Percentiles rank a stretch among this genome's conserved stretches.
Conservation (phyloP, 2,113 vertebrate species). For the Callithrix jacchus region DNA sequence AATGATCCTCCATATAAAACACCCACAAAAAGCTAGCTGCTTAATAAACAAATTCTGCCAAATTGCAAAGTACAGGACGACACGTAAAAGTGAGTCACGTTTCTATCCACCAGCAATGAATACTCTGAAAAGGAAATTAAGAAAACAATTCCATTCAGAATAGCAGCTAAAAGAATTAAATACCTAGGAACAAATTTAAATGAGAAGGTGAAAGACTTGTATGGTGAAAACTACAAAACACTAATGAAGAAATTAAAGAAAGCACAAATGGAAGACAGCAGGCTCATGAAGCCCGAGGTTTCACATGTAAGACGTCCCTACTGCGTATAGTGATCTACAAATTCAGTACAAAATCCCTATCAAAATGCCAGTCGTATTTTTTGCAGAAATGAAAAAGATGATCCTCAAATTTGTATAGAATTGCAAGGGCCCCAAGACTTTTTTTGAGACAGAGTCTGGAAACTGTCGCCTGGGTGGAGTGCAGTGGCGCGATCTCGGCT, state of each 20-base stretch:
- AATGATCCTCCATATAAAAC: not conserved
- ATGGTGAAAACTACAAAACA: not conserved
- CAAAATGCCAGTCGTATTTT: not conserved
- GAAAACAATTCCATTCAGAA: not conserved
- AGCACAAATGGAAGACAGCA: not conserved
- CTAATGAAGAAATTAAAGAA: not conserved
- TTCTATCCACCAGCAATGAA: not conserved
- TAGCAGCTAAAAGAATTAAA: not conserved
- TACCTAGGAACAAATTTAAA: not conserved
- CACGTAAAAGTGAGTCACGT: not conserved
- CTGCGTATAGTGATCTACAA: not conserved
- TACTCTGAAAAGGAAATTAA: no score
- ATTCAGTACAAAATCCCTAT: not conserved
- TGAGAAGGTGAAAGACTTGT: not conserved
- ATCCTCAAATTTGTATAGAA: not conserved
- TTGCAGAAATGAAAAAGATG: not conserved
- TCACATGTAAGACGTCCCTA: not conserved
- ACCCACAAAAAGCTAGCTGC: not conserved
- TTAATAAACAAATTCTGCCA: not conserved
- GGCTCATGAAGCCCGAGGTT: not conserved
- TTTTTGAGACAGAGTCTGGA: no score
- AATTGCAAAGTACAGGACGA: not conserved
- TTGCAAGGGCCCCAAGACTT: not conserved
- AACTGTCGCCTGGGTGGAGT: no score
- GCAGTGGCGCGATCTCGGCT: no score